Percentiles rank a stretch among this genome's conserved stretches.
Evolutionary conservation across 1,140 invertebrate species (phyloP).

Genomic region (Contarinia nasturtii): DNA sequence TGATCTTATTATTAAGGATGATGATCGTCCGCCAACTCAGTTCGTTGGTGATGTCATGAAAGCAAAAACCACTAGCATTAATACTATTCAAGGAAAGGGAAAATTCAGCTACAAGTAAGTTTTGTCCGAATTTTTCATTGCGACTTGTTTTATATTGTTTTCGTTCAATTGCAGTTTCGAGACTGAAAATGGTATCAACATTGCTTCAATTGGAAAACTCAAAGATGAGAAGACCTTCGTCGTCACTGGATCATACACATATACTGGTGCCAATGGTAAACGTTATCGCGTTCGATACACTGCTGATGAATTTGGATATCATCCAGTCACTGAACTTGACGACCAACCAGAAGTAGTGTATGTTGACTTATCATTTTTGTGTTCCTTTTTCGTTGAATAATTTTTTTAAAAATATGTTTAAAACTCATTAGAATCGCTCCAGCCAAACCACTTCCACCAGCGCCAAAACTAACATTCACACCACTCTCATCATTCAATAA

Average conservation of each 20-base stretch:
- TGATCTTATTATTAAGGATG: neutral
- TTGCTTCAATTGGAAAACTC: constrained; percentile 20
- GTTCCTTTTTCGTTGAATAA: no score
- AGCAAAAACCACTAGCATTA: neutral
- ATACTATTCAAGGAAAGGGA: constrained; percentile 11
- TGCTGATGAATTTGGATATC: constrained; percentile 22
- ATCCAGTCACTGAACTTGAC: constrained; percentile 22
- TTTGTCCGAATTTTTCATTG: neutral
- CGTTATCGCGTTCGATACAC: constrained; percentile 27
- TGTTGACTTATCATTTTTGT: no score
- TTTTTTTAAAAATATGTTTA: no score
- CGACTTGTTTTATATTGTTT: neutral
- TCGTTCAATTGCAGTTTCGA: constrained; percentile 18
- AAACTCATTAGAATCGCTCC: no score
- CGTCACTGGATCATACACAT: constrained; percentile 39
- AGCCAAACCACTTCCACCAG: no score
- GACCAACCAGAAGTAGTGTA: constrained; percentile 20
- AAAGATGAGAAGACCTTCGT: constrained; percentile 26
- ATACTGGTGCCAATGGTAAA: constrained; percentile 36
- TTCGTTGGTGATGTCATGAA: constrained; percentile 1
- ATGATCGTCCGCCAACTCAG: neutral
- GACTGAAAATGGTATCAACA: constrained; percentile 22
- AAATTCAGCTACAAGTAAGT: constrained; percentile 20
- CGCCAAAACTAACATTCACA: no score
- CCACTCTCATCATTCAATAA: no score